Evolutionary conservation across 2,797 vertebrate genomes (phyloP), one percentile per base, ranked within the genome.

Genomic region (Poecilia velifera): DNA sequence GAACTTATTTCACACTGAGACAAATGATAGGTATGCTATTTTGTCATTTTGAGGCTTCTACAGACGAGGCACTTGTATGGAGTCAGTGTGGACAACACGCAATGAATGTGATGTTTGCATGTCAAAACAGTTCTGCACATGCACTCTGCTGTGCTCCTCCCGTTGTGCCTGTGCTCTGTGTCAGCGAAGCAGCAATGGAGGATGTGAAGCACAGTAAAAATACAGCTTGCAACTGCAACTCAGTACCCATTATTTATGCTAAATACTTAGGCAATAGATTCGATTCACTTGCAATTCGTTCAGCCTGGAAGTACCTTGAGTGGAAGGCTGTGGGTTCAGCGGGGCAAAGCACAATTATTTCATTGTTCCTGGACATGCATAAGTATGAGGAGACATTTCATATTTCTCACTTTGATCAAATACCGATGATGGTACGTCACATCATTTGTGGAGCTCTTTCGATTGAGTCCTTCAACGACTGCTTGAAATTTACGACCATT

Each of bases 401-500:
- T 62, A 18, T 5, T 43, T 75, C 47, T 31, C 36, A 39, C 13
- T 25, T 57, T 59, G 31, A 59, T 57, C 68, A 76, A 66, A 68
- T 79, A 18, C 55, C 41, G 41, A 41, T 71, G 13, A n/a, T 77
- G n/a, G 14, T 70, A 46, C n/a, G 57, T 74, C 78, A 16, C 39
- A 2, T 85, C 51, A 47, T 82, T 79, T 72, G 8, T 46, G 76
- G 72, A 78, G 49, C 76, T 76, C 25, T 47, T 77, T 80, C 83
- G 81, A 87, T 81, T 77, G 46, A 87, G 78, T 76, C 74, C 71
- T 77, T 71, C n/a, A 12, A 14, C 78, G n/a, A 62, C 36, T 73
- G 62, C 1, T 76, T 78, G 72, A 57, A 74, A 81, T 77, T 84
- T 80, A 76, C 45, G 41, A 78, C 79, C 46, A 76, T 86, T 84